These are phyloP conservation scores for Drosophila maculinotata DNA, from an alignment of 2,888 invertebrate species.

Conservation along the genomic window DNA sequence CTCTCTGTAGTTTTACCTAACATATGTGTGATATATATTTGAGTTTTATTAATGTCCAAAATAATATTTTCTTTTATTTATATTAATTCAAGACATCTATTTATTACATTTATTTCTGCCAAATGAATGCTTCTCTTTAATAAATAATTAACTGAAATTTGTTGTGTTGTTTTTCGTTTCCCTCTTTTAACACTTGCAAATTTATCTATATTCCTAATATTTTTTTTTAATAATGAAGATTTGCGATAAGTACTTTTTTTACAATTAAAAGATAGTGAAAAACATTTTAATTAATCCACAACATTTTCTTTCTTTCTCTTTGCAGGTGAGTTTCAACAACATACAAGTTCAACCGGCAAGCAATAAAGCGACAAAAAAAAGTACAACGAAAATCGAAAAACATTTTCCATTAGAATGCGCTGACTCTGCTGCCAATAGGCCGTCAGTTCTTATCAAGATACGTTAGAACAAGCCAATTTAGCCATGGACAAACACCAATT, in stretches of 20 bases:
- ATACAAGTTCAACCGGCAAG: slow-evolving; percentile 12
- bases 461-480: slow-evolving; percentile 61
- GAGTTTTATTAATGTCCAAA: background rate
- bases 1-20: too few species aligned
- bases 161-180: too few species aligned
- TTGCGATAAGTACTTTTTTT: slow-evolving; percentile 2
- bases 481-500: slow-evolving; percentile 41
- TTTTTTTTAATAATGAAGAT: background rate
- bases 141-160: too few species aligned
- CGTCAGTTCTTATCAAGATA: slow-evolving; percentile 60
- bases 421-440: slow-evolving; percentile 53
- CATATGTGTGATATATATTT: too few species aligned
- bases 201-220: background rate
- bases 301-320: slow-evolving; percentile 21
- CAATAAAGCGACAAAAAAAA: background rate
- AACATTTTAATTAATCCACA: slow-evolving; percentile 41
- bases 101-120: background rate
- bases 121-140: too few species aligned
- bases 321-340: slow-evolving; percentile 63
- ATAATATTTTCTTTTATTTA: background rate
- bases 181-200: too few species aligned
- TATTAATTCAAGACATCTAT: background rate
- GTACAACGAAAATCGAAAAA: slow-evolving; percentile 27
- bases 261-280: background rate
- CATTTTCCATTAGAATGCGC: slow-evolving; percentile 37